Base-by-base conservation (phyloP, 2,888 invertebrate genomes). In the Cheilosia vulpina region DNA sequence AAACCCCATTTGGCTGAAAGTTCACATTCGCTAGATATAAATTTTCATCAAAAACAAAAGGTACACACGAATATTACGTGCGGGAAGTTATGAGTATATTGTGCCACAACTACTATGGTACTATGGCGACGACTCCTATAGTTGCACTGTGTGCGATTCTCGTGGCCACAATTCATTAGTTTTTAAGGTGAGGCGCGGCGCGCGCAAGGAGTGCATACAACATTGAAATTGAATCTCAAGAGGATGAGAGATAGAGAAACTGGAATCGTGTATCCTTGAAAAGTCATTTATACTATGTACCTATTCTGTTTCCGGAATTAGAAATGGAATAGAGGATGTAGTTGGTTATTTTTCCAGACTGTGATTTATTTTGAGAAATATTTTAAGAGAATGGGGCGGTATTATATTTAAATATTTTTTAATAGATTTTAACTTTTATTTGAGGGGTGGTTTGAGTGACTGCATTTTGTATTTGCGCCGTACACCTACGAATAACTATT, bases 91-190 rank as follows among this genome's bases (percentile, higher is more conserved):
- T 15, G 31, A 41, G 31, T 47, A 34, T 50, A 34, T 50, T 34
- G 34, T 34, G 55, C 41, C 47, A n/a, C 31, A 63, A 19, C 43
- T 31, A 68, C 34, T 58, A 31, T 31, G 9, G 2, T 31, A 9
- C 9, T 31, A 31, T 31, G 31, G 9, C 15, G 52, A 24, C 24
- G 52, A 52, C 15, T 52, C 52, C 4, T 27, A 2, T 21, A 13
- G 13, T 9, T 27, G 11, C 27, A 9, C 17, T n/a, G 57, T 52
- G 31, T 50, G 50, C 13, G 52, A 27, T 19, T 52, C 55, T 81
- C 76, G 76, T 82, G 81, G 81, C 60, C 71, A 76, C 76, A 71
- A 76, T 71, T 71, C 65, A 82, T 82, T 81, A 71, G 71, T 47
- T 69, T 47, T 31, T 24, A 47, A 69, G 69, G 57, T 47, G 45